Evolutionary conservation across 1,140 invertebrate species (phyloP).

Genomic region (Drosophila subobscura): DNA sequence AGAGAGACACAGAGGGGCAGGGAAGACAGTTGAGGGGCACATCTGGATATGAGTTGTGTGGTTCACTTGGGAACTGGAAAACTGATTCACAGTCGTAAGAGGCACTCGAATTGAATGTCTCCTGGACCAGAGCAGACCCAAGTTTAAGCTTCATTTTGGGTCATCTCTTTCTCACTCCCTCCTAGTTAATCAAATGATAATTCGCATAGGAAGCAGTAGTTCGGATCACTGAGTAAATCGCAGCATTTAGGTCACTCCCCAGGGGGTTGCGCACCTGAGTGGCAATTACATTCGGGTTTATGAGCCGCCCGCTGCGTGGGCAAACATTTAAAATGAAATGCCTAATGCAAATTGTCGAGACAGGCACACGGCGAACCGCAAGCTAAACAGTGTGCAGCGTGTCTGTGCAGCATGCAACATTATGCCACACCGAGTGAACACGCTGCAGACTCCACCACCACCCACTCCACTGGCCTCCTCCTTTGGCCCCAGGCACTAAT

Average conservation of each 20-base stretch:
- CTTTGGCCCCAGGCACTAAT: conserved; percentile 59
- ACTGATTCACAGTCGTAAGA: no score
- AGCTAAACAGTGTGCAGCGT: conserved; percentile 26
- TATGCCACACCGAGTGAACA: no score
- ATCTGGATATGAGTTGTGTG: conserved; percentile 3
- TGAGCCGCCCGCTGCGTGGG: conserved; percentile 38
- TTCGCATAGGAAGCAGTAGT: background rate
- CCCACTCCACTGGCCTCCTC: background rate
- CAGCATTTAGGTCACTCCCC: conserved; percentile 26
- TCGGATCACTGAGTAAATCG: conserved; percentile 19
- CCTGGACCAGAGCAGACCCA: no score
- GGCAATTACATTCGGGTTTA: conserved; percentile 68
- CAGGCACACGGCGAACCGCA: conserved; percentile 29
- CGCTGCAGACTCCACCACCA: background rate
- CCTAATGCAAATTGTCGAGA: conserved; percentile 75
- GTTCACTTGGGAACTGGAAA: no score
- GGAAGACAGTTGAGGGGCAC: conserved; percentile 7
- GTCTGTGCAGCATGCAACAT: conserved; percentile 21
- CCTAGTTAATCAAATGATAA: no score
- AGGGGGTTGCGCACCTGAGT: conserved; percentile 42
- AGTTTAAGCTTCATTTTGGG: no score
- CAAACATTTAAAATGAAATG: conserved; percentile 80
- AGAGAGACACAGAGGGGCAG: conserved; percentile 1
- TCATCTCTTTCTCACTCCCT: no score
- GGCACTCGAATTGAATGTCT: no score